Evolutionary conservation across 2,113 vertebrate genomes (phyloP).

Genomic region (Mormoops blainvillei): DNA sequence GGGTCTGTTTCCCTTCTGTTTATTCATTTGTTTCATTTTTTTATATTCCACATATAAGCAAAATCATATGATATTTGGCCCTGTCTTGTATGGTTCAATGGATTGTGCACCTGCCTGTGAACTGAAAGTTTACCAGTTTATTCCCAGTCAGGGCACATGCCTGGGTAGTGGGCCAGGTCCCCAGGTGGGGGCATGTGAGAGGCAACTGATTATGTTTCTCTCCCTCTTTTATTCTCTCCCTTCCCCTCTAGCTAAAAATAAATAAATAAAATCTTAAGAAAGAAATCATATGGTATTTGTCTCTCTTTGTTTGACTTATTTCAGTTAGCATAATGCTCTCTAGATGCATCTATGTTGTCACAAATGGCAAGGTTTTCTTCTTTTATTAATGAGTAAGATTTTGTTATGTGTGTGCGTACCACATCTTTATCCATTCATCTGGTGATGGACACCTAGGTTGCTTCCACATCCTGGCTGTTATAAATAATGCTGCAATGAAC

Average conservation of each 20-base stretch:
- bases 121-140: no score
- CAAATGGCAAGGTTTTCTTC: not conserved
- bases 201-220: no score
- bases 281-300: not conserved
- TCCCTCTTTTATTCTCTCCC: no score
- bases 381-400: not conserved
- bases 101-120: no score
- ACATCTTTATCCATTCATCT: not conserved
- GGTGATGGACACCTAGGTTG: not conserved
- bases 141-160: no score
- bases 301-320: not conserved
- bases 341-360: not conserved
- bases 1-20: not conserved
- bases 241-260: no score
- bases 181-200: no score
- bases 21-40: not conserved
- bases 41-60: not conserved
- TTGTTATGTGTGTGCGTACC: not conserved
- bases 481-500: not conserved
- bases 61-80: not conserved
- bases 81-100: no score
- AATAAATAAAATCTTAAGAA: no score
- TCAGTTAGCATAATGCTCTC: not conserved
- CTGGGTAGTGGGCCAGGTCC: no score
- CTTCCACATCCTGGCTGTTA: not conserved